Percentiles rank a stretch among this genome's conserved stretches.
phyloP scores from a whole-genome alignment of 2,797 vertebrate species.

The Galagoides demidoff region DNA sequence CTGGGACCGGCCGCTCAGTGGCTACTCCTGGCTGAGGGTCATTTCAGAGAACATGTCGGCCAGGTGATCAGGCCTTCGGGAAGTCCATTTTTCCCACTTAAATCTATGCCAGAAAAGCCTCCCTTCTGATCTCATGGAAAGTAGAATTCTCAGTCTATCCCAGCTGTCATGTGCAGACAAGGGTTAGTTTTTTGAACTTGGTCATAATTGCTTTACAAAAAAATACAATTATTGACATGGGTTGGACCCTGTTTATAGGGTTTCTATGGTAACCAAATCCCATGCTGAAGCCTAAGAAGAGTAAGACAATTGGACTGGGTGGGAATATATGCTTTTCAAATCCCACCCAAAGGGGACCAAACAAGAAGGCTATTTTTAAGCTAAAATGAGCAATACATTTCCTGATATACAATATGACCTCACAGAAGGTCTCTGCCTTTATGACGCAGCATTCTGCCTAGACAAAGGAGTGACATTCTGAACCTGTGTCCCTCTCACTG shows the following conservation, averaged over 20 bases:
- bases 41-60: not conserved
- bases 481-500: not conserved
- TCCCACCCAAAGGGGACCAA: not conserved
- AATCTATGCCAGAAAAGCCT: not conserved
- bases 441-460: not conserved
- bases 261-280: constrained; percentile 1
- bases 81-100: not conserved
- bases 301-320: not conserved
- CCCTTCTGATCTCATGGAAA: not conserved
- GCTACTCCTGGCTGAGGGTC: not conserved
- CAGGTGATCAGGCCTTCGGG: not conserved
- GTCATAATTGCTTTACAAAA: not conserved
- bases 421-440: not conserved
- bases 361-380: constrained; percentile 36
- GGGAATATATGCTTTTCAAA: not conserved
- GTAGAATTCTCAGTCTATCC: not conserved
- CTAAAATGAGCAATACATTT: not conserved
- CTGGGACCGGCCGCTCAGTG: not conserved
- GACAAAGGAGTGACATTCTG: not conserved
- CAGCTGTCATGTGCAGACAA: not conserved
- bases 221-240: not conserved
- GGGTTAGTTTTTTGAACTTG: not conserved
- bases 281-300: constrained; percentile 29
- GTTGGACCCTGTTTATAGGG: not conserved
- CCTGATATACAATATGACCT: not conserved